Percentiles rank a stretch among this genome's conserved stretches.
Evolutionary conservation across 2,797 vertebrate species (phyloP).

Genomic region (Rhinella marina): DNA sequence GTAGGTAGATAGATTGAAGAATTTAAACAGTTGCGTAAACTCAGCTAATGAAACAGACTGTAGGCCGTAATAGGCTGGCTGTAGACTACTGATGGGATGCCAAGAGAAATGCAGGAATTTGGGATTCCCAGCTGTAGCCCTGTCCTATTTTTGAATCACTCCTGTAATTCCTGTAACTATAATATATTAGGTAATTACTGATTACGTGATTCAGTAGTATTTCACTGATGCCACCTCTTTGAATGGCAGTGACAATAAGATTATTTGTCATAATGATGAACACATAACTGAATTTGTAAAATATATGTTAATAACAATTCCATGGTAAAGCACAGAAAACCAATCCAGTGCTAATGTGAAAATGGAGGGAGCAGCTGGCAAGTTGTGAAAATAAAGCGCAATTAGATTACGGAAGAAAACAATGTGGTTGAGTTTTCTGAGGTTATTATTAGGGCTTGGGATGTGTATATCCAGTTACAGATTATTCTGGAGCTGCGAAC

Average conservation of each 20-base stretch:
- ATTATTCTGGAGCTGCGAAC: slow-evolving; percentile 49
- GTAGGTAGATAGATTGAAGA: background rate
- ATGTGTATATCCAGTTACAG: slow-evolving; percentile 35
- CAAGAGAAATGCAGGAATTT: slow-evolving; percentile 13
- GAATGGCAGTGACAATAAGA: background rate
- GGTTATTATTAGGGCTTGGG: slow-evolving; percentile 38
- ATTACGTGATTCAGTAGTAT: background rate
- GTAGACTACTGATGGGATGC: background rate
- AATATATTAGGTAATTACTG: background rate
- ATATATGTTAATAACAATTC: background rate
- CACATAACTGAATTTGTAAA: background rate
- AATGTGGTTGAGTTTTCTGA: background rate
- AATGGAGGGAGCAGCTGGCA: background rate
- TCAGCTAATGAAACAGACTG: background rate
- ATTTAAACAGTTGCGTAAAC: background rate
- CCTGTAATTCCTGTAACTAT: background rate
- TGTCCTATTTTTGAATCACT: background rate
- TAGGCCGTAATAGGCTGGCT: background rate
- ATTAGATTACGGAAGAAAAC: slow-evolving; percentile 14
- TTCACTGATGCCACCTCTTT: background rate
- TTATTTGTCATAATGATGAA: background rate
- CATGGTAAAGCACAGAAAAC: background rate
- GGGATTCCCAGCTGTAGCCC: background rate
- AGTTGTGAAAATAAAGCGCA: background rate
- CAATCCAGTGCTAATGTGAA: slow-evolving; percentile 17